phyloP scores from a whole-genome alignment of 92 coral and sea anemone genomes.

The Phymanthus crucifer region DNA sequence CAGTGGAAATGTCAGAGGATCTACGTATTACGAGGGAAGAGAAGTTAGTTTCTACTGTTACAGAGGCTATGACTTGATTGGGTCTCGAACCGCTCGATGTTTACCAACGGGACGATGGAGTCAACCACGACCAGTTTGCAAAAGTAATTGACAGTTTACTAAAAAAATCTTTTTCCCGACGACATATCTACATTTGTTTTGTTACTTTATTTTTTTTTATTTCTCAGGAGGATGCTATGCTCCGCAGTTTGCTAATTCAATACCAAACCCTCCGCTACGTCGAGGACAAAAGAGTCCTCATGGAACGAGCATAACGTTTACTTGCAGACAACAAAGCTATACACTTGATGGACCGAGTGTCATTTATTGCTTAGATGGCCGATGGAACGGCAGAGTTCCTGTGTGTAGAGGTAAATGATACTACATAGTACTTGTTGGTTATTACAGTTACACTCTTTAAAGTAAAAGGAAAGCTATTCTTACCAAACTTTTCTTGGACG shows the following conservation, averaged over 20 bases:
- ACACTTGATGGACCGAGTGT: conserved; percentile 1
- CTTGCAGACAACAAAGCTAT: background rate
- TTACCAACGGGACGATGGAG: conserved; percentile 55
- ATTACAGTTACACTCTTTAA: too few species aligned
- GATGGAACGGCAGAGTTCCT: background rate
- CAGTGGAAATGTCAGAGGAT: conserved; percentile 20
- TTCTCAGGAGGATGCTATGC: background rate
- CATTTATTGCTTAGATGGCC: background rate
- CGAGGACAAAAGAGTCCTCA: background rate
- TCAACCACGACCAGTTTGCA: conserved; percentile 43
- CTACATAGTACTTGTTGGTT: too few species aligned
- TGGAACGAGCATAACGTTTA: conserved; percentile 4
- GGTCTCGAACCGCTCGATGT: conserved; percentile 18
- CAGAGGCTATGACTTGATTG: conserved; percentile 47
- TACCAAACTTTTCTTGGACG: too few species aligned
- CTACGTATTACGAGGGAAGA: conserved; percentile 48
- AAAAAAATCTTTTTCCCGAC: too few species aligned
- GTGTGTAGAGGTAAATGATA: background rate
- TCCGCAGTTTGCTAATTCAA: background rate
- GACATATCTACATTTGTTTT: too few species aligned
- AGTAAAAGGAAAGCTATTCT: too few species aligned
- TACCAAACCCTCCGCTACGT: background rate
- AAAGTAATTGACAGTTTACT: conserved; percentile 20
- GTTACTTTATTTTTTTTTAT: background rate
- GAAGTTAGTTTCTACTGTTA: conserved; percentile 38